Evolutionary conservation across 2,888 invertebrate genomes (phyloP).

Genomic region (Andrena trimmerana): DNA sequence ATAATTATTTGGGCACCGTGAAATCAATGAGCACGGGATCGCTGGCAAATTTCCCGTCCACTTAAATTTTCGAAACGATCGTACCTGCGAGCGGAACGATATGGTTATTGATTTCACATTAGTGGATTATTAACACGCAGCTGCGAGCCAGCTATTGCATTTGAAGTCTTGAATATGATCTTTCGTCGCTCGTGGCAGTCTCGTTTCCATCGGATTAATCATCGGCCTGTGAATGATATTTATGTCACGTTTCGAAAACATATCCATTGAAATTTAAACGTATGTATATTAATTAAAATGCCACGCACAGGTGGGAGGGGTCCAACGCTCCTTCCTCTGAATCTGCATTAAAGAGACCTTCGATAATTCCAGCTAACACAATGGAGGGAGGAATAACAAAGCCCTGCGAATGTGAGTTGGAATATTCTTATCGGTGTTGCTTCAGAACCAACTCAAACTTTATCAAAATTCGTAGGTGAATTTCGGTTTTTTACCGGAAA

Average conservation of each 20-base stretch:
- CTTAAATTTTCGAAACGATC: background rate
- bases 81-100: background rate
- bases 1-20: background rate
- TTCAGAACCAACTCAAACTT: background rate
- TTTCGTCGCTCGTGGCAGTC: background rate
- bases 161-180: background rate
- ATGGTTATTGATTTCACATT: conserved; percentile 1
- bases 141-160: background rate
- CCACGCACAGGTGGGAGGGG: no score
- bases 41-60: background rate
- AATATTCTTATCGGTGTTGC: background rate
- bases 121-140: background rate
- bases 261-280: no score
- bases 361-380: no score
- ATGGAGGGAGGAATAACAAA: no score
- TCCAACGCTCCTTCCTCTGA: no score
- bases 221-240: no score
- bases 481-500: no score
- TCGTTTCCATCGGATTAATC: background rate
- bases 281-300: no score
- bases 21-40: background rate
- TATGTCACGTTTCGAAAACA: no score
- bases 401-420: no score
- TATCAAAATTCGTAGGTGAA: no score
- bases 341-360: no score